Evolutionary conservation across 1,140 invertebrate genomes (phyloP).

Genomic region (Apis laboriosa): DNA sequence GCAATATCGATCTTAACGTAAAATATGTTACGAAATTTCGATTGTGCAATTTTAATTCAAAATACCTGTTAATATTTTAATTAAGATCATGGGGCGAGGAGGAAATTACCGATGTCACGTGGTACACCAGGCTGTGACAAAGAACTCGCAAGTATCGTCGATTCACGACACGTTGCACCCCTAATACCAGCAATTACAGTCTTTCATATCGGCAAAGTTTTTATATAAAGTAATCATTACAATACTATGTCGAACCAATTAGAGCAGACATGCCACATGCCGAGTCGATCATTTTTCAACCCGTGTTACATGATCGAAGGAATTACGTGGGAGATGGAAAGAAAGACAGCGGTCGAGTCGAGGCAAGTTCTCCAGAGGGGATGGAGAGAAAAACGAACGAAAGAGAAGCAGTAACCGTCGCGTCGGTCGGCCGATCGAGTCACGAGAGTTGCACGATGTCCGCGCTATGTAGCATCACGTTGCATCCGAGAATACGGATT

Average conservation of each 20-base stretch:
- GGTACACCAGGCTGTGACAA: not conserved
- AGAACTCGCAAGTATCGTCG: not conserved
- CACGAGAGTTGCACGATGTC: constrained; percentile 46
- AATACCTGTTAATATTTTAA: not conserved
- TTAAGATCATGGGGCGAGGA: not conserved
- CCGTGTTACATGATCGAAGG: not conserved
- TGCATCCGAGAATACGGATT: constrained; percentile 45
- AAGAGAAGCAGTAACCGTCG: constrained; percentile 15
- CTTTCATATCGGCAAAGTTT: not conserved
- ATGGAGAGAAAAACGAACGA: constrained; percentile 9
- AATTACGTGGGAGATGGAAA: constrained; percentile 20
- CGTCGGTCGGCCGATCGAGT: constrained; percentile 50
- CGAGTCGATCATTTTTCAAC: constrained; percentile 27
- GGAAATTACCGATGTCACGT: no score
- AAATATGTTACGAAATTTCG: not conserved
- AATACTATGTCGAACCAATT: constrained; percentile 5
- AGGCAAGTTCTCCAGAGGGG: not conserved
- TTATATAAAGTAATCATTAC: constrained; percentile 2
- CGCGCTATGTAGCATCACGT: not conserved
- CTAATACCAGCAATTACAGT: not conserved
- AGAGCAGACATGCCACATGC: not conserved
- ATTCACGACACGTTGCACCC: not conserved
- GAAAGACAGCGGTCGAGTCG: not conserved
- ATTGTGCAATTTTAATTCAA: not conserved
- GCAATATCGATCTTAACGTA: not conserved